These are phyloP conservation scores for Allophyes oxyacanthae DNA, from an alignment of 2,888 invertebrate species.

Conservation along the genomic window DNA sequence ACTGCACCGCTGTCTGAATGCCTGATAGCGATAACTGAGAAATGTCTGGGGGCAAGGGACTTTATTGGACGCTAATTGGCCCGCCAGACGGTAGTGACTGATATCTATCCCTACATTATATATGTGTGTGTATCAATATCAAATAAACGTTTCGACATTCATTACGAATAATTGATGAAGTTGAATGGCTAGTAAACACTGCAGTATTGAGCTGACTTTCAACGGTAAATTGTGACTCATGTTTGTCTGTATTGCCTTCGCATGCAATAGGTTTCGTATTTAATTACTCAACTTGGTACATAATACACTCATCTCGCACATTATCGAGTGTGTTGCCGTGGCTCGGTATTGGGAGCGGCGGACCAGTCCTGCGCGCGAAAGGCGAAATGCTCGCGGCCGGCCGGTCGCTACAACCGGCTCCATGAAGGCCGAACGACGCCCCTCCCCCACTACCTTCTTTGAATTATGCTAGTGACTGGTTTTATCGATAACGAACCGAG, in stretches of 20 bases:
- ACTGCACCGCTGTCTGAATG: constrained; percentile 62
- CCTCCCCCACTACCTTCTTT: constrained; percentile 73
- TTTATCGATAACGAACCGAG: constrained; percentile 74
- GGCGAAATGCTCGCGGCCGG: constrained; percentile 85
- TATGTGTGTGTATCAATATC: constrained; percentile 39
- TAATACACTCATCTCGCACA: constrained; percentile 59
- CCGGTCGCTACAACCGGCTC: constrained; percentile 86
- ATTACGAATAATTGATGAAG: constrained; percentile 39
- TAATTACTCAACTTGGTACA: constrained; percentile 55
- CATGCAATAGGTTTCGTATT: constrained; percentile 46
- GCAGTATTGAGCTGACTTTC: constrained; percentile 39
- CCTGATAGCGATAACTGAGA: constrained; percentile 72
- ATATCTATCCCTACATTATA: constrained; percentile 60
- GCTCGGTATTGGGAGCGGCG: constrained; percentile 74
- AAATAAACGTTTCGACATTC: constrained; percentile 46
- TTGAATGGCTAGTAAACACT: constrained; percentile 33
- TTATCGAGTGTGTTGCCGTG: constrained; percentile 56
- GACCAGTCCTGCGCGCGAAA: constrained; percentile 83
- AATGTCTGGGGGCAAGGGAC: constrained; percentile 77
- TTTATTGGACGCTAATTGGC: constrained; percentile 82
- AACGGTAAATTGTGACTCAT: constrained; percentile 53
- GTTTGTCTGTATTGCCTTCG: constrained; percentile 27
- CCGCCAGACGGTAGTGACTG: constrained; percentile 75
- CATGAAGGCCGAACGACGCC: constrained; percentile 84
- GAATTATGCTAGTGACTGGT: constrained; percentile 70